Conservation (phyloP, 53 echinoderm and acorn worm genomes). For the Zoroaster sp. region DNA sequence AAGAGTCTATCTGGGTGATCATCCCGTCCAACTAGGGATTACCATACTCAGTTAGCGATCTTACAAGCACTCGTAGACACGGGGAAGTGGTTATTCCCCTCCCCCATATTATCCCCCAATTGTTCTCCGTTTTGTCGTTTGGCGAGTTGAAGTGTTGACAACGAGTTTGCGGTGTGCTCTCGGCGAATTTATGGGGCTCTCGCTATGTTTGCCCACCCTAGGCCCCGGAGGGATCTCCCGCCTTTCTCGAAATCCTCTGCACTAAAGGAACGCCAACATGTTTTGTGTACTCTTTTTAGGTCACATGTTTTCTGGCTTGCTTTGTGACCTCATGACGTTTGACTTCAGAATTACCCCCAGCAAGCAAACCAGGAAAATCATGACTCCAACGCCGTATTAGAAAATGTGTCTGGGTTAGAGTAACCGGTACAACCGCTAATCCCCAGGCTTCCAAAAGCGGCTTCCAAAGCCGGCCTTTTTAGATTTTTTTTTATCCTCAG, state of each 20-base stretch:
- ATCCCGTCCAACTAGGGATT: neutral
- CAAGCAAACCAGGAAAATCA: neutral
- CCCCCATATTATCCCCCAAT: conserved; percentile 22
- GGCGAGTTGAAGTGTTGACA: conserved; percentile 28
- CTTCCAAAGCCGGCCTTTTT: neutral
- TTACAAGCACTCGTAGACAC: conserved; percentile 23
- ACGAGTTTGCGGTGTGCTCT: neutral
- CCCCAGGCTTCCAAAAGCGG: neutral
- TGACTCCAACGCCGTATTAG: neutral
- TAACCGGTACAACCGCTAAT: too few species aligned
- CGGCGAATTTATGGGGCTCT: neutral
- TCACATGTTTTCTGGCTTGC: neutral
- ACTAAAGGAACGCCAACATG: neutral
- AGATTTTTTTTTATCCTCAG: neutral
- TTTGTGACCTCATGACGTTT: neutral
- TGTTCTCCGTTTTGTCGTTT: neutral
- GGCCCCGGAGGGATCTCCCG: neutral
- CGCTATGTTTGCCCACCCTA: neutral
- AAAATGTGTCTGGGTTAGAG: neutral
- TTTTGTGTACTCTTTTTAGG: neutral
- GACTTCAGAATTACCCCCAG: neutral
- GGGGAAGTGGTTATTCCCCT: conserved; percentile 8
- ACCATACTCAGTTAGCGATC: neutral
- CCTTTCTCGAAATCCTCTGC: neutral
- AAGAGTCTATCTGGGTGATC: neutral